Conservation (phyloP, 2,888 invertebrate genomes). For the Muschampia plurimacula region DNA sequence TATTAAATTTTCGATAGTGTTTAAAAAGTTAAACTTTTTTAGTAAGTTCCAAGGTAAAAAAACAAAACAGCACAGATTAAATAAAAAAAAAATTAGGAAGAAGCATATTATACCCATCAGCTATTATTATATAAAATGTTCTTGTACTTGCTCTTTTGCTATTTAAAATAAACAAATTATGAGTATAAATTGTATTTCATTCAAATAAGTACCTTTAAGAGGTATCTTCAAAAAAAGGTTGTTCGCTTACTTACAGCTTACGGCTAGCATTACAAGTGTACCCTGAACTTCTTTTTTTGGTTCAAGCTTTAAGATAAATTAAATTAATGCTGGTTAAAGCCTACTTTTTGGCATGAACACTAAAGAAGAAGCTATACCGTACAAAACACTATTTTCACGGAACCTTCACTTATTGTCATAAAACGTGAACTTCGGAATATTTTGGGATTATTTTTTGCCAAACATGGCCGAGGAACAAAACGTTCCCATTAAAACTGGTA, state of each 20-base stretch:
- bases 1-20: not conserved
- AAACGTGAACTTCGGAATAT: constrained; percentile 7
- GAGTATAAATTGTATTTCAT: no score
- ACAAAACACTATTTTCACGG: constrained; percentile 6
- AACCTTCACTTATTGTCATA: constrained; percentile 21
- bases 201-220: not conserved
- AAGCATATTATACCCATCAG: no score
- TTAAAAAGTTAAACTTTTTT: not conserved
- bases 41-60: not conserved
- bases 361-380: not conserved
- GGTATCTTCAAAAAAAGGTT: not conserved
- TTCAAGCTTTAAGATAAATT: not conserved
- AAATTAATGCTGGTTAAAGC: not conserved
- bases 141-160: no score
- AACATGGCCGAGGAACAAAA: constrained; percentile 23
- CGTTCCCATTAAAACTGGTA: constrained; percentile 26
- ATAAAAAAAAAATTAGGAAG: not conserved
- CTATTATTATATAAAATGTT: no score
- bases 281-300: not conserved
- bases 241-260: no score
- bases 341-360: not conserved
- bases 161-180: no score
- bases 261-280: no score
- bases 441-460: constrained; percentile 13
- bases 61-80: not conserved